phyloP scores from a whole-genome alignment of 2,113 vertebrate genomes.

The Athene cunicularia region DNA sequence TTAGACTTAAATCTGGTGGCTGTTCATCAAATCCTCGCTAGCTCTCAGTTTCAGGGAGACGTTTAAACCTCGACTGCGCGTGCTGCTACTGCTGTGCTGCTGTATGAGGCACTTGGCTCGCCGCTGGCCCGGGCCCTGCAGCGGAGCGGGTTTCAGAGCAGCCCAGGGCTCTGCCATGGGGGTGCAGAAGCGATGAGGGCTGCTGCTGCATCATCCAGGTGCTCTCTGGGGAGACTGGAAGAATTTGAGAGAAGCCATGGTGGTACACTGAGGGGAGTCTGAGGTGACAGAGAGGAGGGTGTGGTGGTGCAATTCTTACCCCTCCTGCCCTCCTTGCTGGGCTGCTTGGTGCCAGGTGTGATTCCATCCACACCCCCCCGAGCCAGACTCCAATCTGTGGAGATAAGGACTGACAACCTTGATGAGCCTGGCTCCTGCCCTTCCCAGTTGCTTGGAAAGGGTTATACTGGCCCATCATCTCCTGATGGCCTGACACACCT shows the following conservation, averaged over 20 bases:
- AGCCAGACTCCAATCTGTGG: too few species aligned
- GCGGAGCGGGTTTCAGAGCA: background rate
- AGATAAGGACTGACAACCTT: too few species aligned
- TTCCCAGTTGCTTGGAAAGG: too few species aligned
- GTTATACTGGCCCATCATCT: too few species aligned
- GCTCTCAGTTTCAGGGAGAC: background rate
- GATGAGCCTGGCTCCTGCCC: too few species aligned
- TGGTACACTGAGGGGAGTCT: background rate
- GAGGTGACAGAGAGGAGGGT: background rate
- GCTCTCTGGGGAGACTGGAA: background rate
- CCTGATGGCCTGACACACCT: too few species aligned
- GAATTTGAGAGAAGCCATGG: background rate
- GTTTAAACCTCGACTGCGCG: background rate
- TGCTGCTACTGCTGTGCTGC: background rate
- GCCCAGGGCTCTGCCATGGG: background rate
- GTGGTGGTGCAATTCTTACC: too few species aligned
- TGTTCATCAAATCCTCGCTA: background rate
- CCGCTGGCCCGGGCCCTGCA: background rate
- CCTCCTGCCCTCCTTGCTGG: too few species aligned
- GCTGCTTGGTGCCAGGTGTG: too few species aligned
- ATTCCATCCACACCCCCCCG: too few species aligned
- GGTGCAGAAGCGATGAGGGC: background rate
- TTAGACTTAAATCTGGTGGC: background rate
- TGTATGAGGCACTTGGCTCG: rapidly evolving
- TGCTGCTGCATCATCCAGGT: background rate